Percentiles rank a stretch among this genome's conserved stretches.
phyloP scores from a whole-genome alignment of 2,888 invertebrate species.

The Pseudoips prasinana region DNA sequence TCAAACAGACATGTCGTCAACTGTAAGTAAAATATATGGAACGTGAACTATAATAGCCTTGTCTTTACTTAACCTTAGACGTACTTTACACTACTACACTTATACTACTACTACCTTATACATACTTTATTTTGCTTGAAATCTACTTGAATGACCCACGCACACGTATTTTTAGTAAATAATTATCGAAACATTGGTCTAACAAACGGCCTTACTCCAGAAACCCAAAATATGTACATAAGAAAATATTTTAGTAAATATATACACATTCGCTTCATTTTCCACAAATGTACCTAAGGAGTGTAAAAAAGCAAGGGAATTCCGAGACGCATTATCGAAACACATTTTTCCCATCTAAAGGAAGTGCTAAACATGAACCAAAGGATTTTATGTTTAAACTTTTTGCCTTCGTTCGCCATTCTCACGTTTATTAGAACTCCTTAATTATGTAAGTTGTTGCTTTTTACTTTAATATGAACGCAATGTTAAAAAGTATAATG shows the following conservation, averaged over 20 bases:
- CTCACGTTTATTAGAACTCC: constrained; percentile 45
- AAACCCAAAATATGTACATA: constrained; percentile 6
- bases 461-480: constrained; percentile 24
- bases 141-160: too few relatives aligned
- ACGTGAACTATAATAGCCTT: too few relatives aligned
- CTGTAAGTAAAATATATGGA: too few relatives aligned
- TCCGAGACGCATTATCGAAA: constrained; percentile 55
- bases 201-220: too few relatives aligned
- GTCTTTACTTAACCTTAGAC: too few relatives aligned
- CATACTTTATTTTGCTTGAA: too few relatives aligned
- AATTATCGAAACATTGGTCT: too few relatives aligned
- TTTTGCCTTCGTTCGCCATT: constrained; percentile 25
- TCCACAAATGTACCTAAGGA: constrained; percentile 18
- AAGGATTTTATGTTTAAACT: constrained; percentile 59
- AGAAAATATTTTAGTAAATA: constrained; percentile 20
- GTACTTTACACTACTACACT: too few relatives aligned
- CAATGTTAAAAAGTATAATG: too few relatives aligned
- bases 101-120: too few relatives aligned
- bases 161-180: too few relatives aligned
- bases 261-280: constrained; percentile 22
- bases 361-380: constrained; percentile 57
- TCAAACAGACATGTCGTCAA: too few relatives aligned
- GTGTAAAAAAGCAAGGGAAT: constrained; percentile 43
- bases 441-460: constrained; percentile 50
- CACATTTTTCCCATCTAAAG: constrained; percentile 63